Percentiles rank a stretch among this genome's conserved stretches.
Evolutionary conservation across 2,797 vertebrate genomes (phyloP).

Genomic region (Chaetodon trifasciatus): DNA sequence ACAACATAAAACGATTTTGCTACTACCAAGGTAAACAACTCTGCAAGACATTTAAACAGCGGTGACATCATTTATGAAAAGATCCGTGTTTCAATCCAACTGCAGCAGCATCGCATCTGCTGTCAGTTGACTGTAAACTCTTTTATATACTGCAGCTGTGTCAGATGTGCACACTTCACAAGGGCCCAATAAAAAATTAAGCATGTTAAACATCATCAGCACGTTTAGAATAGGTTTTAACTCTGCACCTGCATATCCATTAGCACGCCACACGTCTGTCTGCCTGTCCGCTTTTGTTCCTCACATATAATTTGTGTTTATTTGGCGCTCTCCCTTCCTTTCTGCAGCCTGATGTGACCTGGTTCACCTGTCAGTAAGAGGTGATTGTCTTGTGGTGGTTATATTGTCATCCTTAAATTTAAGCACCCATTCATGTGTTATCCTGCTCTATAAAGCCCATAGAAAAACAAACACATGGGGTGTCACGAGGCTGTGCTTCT

Average conservation of each 20-base stretch:
- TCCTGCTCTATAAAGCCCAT: conserved; percentile 33
- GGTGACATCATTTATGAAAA: neutral
- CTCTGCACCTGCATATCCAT: neutral
- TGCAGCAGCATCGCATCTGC: conserved; percentile 16
- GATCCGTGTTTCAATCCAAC: conserved; percentile 5
- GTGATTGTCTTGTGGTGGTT: conserved; percentile 23
- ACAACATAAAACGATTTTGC: neutral
- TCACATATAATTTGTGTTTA: conserved; percentile 1
- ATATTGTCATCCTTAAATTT: conserved; percentile 44
- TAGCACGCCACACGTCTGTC: neutral
- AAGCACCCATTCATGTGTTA: conserved; percentile 35
- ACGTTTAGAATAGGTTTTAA: neutral
- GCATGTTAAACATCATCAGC: neutral
- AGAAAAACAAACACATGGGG: conserved; percentile 24
- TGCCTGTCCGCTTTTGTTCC: conserved; percentile 19
- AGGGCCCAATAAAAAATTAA: neutral
- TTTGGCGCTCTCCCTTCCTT: neutral
- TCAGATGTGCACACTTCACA: neutral
- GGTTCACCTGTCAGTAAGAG: conserved; percentile 39
- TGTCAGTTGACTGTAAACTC: conserved; percentile 5
- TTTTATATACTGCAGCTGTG: neutral
- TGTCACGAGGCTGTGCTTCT: neutral
- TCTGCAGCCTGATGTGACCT: neutral
- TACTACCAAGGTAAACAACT: neutral
- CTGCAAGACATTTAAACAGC: neutral